Evolutionary conservation across 2,888 invertebrate genomes (phyloP).

Genomic region (Tenthredo mesomela): DNA sequence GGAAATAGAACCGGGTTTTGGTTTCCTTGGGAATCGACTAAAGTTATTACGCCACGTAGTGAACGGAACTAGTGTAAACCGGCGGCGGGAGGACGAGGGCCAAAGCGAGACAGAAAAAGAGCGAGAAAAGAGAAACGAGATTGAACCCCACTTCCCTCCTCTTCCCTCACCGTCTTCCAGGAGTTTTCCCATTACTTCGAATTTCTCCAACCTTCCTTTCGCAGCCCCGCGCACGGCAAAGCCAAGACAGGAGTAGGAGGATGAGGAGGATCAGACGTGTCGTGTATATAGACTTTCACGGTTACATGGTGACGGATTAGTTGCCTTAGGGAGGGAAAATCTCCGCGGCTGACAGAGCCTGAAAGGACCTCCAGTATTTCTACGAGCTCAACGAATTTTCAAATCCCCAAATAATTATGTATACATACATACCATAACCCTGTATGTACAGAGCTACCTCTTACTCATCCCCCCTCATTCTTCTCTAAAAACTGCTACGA

Average conservation of each 20-base stretch:
- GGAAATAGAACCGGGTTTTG: constrained; percentile 7
- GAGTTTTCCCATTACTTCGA: constrained; percentile 76
- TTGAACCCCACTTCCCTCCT: constrained; percentile 71
- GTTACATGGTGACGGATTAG: constrained; percentile 52
- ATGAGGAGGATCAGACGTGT: constrained; percentile 48
- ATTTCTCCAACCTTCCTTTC: constrained; percentile 65
- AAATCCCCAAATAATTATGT: constrained; percentile 43
- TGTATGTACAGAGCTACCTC: background rate
- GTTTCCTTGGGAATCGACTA: constrained; percentile 16
- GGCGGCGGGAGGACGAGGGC: background rate
- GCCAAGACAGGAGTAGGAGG: constrained; percentile 16
- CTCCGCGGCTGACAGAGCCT: constrained; percentile 30
- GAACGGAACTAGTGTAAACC: constrained; percentile 3
- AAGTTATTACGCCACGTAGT: background rate
- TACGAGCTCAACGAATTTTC: constrained; percentile 40
- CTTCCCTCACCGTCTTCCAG: constrained; percentile 63
- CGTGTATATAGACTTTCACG: constrained; percentile 51
- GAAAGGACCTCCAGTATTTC: constrained; percentile 18
- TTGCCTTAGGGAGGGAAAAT: constrained; percentile 46
- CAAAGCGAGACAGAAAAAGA: constrained; percentile 20
- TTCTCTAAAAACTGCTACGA: background rate
- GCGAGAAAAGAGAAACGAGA: constrained; percentile 63
- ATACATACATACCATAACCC: background rate
- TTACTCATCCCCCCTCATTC: background rate
- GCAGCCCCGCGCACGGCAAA: background rate